Evolutionary conservation across 2,113 vertebrate genomes (phyloP).

Genomic region (Protomyctophum bolini): DNA sequence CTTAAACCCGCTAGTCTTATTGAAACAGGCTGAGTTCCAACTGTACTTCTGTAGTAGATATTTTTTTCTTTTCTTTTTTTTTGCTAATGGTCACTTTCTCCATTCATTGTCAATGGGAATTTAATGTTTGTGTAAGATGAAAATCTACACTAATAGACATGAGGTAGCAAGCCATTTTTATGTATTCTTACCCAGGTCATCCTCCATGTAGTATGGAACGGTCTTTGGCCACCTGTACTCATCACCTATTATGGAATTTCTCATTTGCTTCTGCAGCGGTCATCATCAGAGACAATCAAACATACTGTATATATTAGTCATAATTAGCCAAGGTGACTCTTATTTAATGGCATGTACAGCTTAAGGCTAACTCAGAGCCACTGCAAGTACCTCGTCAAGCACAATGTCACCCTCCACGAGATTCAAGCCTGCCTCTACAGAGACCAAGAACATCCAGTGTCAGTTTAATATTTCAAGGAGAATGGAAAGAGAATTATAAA

Average conservation of each 20-base stretch:
- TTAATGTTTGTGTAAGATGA: too few relatives aligned
- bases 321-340: neutral
- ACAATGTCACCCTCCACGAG: conserved; percentile 92
- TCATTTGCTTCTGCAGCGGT: conserved; percentile 61
- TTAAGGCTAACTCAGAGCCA: neutral
- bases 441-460: conserved; percentile 41
- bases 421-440: conserved; percentile 83
- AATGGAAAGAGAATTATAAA: neutral
- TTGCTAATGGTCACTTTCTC: too few relatives aligned
- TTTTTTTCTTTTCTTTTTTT: neutral
- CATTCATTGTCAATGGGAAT: too few relatives aligned
- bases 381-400: conserved; percentile 78
- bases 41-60: neutral
- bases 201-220: conserved; percentile 89
- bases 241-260: conserved; percentile 89
- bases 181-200: conserved; percentile 82
- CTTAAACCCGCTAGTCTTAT: too few relatives aligned
- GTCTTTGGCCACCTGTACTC: conserved; percentile 87
- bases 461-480: neutral
- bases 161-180: too few relatives aligned
- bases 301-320: neutral
- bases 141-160: too few relatives aligned
- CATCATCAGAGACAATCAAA: conserved; percentile 14
- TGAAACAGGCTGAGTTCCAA: too few relatives aligned
- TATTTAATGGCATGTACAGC: too few relatives aligned